Evolutionary conservation across 2,113 vertebrate species (phyloP).

Genomic region (Meles meles): DNA sequence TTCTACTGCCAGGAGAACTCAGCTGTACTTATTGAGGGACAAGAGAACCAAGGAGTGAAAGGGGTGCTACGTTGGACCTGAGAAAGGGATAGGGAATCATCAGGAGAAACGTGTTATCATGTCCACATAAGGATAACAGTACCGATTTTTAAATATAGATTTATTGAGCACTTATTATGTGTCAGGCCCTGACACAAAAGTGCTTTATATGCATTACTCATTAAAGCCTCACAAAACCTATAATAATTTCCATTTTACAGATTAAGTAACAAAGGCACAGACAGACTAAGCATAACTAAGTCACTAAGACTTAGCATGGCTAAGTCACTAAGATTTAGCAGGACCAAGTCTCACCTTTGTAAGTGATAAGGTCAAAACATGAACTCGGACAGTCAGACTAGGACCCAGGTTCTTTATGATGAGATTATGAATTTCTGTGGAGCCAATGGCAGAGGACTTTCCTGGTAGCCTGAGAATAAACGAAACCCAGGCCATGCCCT

Average conservation of each 20-base stretch:
- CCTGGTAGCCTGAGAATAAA: background rate
- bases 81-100: background rate
- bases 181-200: background rate
- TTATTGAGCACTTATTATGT: background rate
- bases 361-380: background rate
- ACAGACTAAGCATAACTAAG: background rate
- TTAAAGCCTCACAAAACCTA: background rate
- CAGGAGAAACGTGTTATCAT: background rate
- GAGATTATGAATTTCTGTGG: background rate
- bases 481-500: background rate
- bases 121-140: background rate
- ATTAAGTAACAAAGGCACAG: background rate
- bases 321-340: too few species aligned
- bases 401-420: background rate
- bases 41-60: background rate
- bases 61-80: background rate
- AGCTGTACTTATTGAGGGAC: background rate
- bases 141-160: background rate
- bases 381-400: background rate
- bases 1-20: background rate
- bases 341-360: background rate
- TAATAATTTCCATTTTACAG: background rate
- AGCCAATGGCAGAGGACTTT: accelerated
- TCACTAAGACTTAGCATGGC: too few species aligned
- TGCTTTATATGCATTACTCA: background rate